phyloP scores from a whole-genome alignment of 1,140 invertebrate genomes.

The Drosophila obscura region DNA sequence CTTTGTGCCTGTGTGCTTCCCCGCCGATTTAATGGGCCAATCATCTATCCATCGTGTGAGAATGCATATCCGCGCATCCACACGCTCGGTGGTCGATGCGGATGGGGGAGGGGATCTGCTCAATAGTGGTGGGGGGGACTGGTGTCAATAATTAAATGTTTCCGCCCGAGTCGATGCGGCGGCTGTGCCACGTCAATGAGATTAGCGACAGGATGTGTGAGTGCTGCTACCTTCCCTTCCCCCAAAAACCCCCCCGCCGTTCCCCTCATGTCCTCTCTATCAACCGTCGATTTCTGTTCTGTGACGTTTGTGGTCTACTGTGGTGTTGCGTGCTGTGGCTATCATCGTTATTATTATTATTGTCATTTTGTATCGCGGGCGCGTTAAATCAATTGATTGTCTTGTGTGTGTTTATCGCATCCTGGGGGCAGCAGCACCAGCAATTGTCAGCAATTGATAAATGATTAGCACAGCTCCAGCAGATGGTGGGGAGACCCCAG shows the following conservation, averaged over 20 bases:
- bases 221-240: conserved; percentile 6
- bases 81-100: conserved; percentile 18
- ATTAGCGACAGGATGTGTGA: conserved; percentile 59
- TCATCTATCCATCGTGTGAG: conserved; percentile 50
- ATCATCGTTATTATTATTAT: conserved; percentile 25
- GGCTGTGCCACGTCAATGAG: conserved; percentile 52
- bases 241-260: not conserved
- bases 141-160: conserved; percentile 72
- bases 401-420: conserved; percentile 44
- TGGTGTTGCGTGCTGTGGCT: not conserved
- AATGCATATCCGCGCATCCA: conserved; percentile 50
- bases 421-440: conserved; percentile 14
- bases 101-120: not conserved
- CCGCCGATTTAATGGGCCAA: conserved; percentile 44
- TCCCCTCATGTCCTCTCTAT: not conserved
- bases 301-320: not conserved
- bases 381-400: conserved; percentile 54
- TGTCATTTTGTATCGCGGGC: conserved; percentile 18
- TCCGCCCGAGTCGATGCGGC: conserved; percentile 48
- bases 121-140: not conserved
- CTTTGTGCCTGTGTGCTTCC: conserved; percentile 9
- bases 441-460: conserved; percentile 29
- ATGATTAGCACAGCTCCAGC: not conserved
- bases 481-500: not conserved
- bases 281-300: not conserved